phyloP scores from a whole-genome alignment of 2,113 vertebrate genomes.

The Melanocharis versteri region DNA sequence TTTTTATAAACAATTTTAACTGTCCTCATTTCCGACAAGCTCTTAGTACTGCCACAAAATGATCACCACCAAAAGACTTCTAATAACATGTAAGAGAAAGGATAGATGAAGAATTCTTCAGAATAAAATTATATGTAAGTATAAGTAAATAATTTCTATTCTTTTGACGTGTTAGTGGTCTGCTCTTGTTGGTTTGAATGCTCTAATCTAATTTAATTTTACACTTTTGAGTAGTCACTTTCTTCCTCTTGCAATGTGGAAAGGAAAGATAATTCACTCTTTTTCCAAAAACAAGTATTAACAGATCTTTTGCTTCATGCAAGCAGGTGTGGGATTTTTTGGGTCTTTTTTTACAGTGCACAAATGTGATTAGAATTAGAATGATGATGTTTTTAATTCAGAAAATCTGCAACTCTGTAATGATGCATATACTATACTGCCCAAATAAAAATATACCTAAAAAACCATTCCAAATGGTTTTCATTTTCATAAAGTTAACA shows the following conservation, averaged over 20 bases:
- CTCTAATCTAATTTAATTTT: background rate
- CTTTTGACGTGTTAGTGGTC: background rate
- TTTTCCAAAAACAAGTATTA: background rate
- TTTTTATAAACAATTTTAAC: constrained; percentile 35
- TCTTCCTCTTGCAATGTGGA: background rate
- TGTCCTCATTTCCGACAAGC: background rate
- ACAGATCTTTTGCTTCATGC: background rate
- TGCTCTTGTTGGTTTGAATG: background rate
- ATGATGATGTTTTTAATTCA: background rate
- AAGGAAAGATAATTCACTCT: background rate
- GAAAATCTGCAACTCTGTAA: background rate
- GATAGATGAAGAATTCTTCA: background rate
- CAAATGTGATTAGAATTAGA: background rate
- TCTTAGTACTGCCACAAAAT: background rate
- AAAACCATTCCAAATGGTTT: background rate
- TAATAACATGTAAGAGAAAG: background rate
- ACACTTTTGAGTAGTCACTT: background rate
- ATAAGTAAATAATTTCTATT: background rate
- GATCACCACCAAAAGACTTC: background rate
- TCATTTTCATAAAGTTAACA: background rate
- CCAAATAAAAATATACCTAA: background rate
- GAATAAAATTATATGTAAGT: background rate
- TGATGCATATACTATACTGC: background rate
- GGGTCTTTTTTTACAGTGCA: background rate
- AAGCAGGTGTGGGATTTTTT: background rate